A percentile compares a stretch with the other conserved stretches of the same genome.
Evolutionary conservation across 1,140 invertebrate species (phyloP).

Genomic region (Yoshiicerus persimilis): DNA sequence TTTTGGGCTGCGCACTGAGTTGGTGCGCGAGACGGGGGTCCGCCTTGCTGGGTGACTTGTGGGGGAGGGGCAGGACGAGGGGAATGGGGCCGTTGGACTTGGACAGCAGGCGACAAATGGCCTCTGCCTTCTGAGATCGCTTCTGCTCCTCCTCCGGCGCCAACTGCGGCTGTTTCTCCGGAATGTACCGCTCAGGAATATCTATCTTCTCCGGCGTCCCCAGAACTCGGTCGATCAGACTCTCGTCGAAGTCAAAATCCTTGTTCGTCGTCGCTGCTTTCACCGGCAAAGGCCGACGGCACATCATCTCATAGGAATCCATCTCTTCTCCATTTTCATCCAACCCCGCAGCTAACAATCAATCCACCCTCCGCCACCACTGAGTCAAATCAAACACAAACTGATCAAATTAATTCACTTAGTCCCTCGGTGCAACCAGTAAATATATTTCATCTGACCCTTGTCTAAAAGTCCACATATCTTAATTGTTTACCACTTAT

Average conservation of each 20-base stretch:
- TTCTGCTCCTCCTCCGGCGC: constrained; percentile 43
- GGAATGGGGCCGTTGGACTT: constrained; percentile 40
- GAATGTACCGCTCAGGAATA: constrained; percentile 47
- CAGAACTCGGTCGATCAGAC: constrained; percentile 46
- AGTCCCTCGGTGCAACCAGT: too few relatives aligned
- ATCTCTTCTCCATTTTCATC: constrained; percentile 23
- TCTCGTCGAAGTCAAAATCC: constrained; percentile 46
- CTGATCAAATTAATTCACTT: too few relatives aligned
- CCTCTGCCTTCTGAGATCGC: constrained; percentile 44
- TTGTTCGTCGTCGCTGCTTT: constrained; percentile 28
- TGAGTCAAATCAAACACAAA: neutral
- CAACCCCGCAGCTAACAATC: neutral
- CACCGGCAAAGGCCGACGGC: constrained; percentile 34
- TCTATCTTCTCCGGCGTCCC: constrained; percentile 44
- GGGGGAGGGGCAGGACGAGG: constrained; percentile 10
- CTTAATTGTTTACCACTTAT: too few relatives aligned
- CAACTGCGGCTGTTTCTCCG: constrained; percentile 28
- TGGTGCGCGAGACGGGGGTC: neutral
- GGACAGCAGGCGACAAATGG: constrained; percentile 40
- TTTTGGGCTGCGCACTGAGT: neutral
- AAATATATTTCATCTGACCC: too few relatives aligned
- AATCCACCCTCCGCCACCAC: neutral
- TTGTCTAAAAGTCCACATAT: too few relatives aligned
- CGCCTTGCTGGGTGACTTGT: neutral
- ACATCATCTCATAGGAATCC: constrained; percentile 38